Evolutionary conservation across 2,888 invertebrate species (phyloP).

Genomic region (Plebejus melissa): DNA sequence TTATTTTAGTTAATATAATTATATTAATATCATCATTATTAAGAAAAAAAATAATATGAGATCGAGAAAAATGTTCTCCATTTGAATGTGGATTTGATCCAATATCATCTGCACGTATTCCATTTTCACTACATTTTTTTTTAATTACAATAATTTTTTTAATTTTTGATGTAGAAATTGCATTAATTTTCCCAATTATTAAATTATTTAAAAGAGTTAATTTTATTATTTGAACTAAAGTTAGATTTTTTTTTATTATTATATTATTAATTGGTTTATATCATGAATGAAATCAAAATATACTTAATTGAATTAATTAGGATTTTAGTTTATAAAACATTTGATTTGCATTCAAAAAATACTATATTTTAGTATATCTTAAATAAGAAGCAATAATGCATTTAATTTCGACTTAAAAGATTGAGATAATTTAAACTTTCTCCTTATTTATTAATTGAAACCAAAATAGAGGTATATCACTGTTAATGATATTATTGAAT

Average conservation of each 20-base stretch:
- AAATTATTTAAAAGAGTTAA: constrained; percentile 53
- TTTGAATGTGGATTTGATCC: constrained; percentile 78
- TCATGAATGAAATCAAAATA: constrained; percentile 67
- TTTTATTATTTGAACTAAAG: constrained; percentile 51
- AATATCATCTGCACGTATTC: constrained; percentile 58
- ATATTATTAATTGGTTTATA: constrained; percentile 72
- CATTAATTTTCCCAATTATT: constrained; percentile 80
- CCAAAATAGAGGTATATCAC: constrained; percentile 81
- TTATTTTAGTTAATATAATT: constrained; percentile 65
- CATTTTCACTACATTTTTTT: constrained; percentile 76
- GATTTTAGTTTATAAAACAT: constrained; percentile 65
- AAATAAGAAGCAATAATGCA: constrained; percentile 78
- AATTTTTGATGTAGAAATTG: constrained; percentile 87
- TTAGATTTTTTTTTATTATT: constrained; percentile 65
- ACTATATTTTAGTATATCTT: constrained; percentile 63
- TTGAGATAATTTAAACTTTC: constrained; percentile 52
- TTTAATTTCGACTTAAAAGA: constrained; percentile 72
- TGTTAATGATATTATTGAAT: constrained; percentile 82
- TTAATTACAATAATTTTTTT: constrained; percentile 85
- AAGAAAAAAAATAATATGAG: constrained; percentile 78
- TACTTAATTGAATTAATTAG: constrained; percentile 63
- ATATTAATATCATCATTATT: constrained; percentile 71
- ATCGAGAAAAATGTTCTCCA: constrained; percentile 82
- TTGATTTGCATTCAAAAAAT: constrained; percentile 66
- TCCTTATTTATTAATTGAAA: constrained; percentile 79